Base-by-base conservation (phyloP, 1,140 invertebrate species). In the Caenorhabditis briggsae region DNA sequence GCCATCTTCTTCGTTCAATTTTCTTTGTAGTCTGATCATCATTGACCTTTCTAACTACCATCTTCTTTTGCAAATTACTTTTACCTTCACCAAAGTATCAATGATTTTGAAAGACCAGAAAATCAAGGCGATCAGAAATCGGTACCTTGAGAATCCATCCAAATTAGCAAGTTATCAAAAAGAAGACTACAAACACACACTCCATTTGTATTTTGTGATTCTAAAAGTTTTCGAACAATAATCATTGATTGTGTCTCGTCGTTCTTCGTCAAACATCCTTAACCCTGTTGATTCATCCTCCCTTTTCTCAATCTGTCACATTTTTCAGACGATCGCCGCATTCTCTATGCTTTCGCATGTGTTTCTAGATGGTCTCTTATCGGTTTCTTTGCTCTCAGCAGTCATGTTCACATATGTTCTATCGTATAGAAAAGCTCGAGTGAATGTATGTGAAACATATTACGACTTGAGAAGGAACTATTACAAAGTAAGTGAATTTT, bases 331-430 rank as follows among this genome's bases (percentile, higher is more conserved):
- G n/a, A 50, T 53, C n/a, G 70, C 70, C 11, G 70, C 70, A 9
- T 11, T 78, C 23, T 78, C 70, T 3, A 78, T 78, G 70, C 20
- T 78, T 50, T 78, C 70, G 8, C 70, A 78, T 12, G 16, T 78
- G 46, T n/a, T 78, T 78, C 41, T 78, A 14, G 70, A 78, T 46
- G 70, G 70, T 20, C 16, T 78, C 50, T 8, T 50, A 3, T 78
- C 70, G n/a, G 70, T 78, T 78, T 78, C 70, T 18, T 14, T 78
- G 5, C n/a, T 78, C 5, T 78, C 70, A 5, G 46, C 70, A 46
- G 18, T 78, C n/a, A 78, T 78, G 70, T 78, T 78, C 70, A 78
- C 70, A 18, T 78, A 78, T 50, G 70, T 78, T 78, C 46, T 78
- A 16, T 78, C 70, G n/a, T 78, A 78, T 50, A 46, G 70, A 78